These are phyloP conservation scores for Callipepla californica DNA, from an alignment of 2,113 vertebrate species.

Conservation along the genomic window DNA sequence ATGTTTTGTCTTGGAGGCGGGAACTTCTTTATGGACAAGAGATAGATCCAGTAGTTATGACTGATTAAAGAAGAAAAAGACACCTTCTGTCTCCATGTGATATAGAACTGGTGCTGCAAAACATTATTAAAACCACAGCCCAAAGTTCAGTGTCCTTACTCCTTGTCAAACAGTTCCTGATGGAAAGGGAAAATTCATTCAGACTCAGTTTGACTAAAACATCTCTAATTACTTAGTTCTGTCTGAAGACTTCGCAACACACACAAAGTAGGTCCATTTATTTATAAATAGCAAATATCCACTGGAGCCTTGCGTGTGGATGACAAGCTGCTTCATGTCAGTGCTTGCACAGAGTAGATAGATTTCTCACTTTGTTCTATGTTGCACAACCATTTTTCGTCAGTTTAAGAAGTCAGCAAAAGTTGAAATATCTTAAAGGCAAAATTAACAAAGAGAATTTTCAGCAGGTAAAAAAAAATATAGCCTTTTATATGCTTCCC, in stretches of 20 bases:
- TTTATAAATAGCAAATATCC: neutral
- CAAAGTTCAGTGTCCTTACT: neutral
- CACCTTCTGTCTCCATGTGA: neutral
- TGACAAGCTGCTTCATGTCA: neutral
- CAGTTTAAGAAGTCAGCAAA: neutral
- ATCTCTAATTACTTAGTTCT: neutral
- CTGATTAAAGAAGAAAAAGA: neutral
- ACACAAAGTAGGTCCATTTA: neutral
- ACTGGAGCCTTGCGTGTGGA: neutral
- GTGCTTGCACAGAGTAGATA: neutral
- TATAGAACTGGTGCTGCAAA: neutral
- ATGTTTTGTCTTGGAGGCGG: neutral
- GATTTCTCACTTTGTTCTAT: neutral
- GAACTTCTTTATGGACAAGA: neutral
- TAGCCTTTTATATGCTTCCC: neutral
- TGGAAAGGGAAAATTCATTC: neutral
- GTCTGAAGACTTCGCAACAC: neutral
- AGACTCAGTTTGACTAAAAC: neutral
- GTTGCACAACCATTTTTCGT: rapidly evolving
- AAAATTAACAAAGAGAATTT: neutral
- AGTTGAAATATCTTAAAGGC: neutral
- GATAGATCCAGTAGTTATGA: neutral
- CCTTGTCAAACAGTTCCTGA: neutral
- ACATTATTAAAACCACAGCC: neutral
- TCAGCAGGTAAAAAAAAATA: neutral